Evolutionary conservation across 2,888 invertebrate genomes (phyloP), one percentile per base, ranked within the genome.

Genomic region (Amphipoea lucens): DNA sequence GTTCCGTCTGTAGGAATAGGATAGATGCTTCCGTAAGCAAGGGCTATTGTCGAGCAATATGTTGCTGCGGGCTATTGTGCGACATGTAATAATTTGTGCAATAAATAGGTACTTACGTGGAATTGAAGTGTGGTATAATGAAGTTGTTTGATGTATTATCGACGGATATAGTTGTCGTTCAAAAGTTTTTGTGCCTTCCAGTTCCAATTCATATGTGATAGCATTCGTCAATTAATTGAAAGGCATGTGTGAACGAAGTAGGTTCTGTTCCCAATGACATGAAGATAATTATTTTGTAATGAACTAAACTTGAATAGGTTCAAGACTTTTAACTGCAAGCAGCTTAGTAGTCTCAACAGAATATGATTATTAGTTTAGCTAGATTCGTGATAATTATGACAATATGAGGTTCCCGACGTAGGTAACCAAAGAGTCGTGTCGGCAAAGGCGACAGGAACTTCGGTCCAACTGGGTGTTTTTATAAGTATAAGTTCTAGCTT

Each of bases 1-100:
- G 90, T 91, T 91, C 89, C 87, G 85, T n/a, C 62, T 74, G 48
- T 36, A 62, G 36, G 40, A 76, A 71, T 57, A 76, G 82, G 81
- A 85, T 62, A 72, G 79, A 79, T 42, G 86, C 87, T 88, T 88
- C 88, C 88, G 78, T 82, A 60, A 7, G 73, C 63, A 2, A 51
- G 48, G 63, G 45, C 74, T 62, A 66, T 83, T 79, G 67, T 79
- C 23, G 23, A n/a, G 57, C 36, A 62, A 63, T 63, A 42, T 71
- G 42, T 51, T 5, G 42, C 48, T 2, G 12, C 36, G 36, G 12
- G 40, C 65, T 65, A 74, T 76, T 79, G 76, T 75, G 63, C 40
- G 36, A 65, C 72, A 75, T 77, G 67, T 73, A 65, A 79, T 81
- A 66, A 79, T 78, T 86, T 85, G 86, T 86, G 86, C 85, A 85